phyloP scores from a whole-genome alignment of 2,797 vertebrate genomes.

The Microchirus variegatus region DNA sequence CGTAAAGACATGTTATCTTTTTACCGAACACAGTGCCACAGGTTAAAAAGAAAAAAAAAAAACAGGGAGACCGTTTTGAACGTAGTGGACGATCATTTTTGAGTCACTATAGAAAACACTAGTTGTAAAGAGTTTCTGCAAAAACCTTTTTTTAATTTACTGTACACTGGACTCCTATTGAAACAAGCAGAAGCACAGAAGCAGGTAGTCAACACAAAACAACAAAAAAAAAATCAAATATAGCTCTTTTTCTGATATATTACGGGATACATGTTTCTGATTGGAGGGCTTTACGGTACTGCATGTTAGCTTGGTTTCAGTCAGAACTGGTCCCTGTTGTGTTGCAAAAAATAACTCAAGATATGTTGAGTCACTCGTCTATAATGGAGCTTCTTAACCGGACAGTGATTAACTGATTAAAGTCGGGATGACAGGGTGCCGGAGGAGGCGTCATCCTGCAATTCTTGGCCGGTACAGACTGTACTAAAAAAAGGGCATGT shows the following conservation, averaged over 20 bases:
- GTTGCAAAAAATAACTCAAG: slow-evolving; percentile 70
- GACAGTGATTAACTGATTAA: slow-evolving; percentile 60
- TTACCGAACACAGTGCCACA: slow-evolving; percentile 57
- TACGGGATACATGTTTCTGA: slow-evolving; percentile 51
- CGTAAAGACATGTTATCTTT: slow-evolving; percentile 66
- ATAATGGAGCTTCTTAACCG: slow-evolving; percentile 60
- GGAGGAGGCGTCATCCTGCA: slow-evolving; percentile 42
- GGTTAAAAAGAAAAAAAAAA: no score
- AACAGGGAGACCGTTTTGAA: no score
- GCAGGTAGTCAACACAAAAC: no score
- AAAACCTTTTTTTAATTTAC: slow-evolving; percentile 31
- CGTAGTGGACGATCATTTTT: neutral
- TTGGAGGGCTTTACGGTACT: slow-evolving; percentile 46
- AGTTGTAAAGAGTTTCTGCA: slow-evolving; percentile 55
- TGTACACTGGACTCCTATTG: slow-evolving; percentile 57
- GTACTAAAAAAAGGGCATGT: slow-evolving; percentile 43
- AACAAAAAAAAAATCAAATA: slow-evolving; percentile 64
- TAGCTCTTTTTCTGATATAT: slow-evolving; percentile 42
- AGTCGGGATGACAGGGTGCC: slow-evolving; percentile 59
- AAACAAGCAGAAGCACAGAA: slow-evolving; percentile 50
- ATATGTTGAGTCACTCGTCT: slow-evolving; percentile 61
- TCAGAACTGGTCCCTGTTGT: slow-evolving; percentile 81
- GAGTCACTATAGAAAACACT: slow-evolving; percentile 57
- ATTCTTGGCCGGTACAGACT: slow-evolving; percentile 61
- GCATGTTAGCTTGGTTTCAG: slow-evolving; percentile 71